Evolutionary conservation across 2,113 vertebrate genomes (phyloP).

Genomic region (Brevimyrus niger): DNA sequence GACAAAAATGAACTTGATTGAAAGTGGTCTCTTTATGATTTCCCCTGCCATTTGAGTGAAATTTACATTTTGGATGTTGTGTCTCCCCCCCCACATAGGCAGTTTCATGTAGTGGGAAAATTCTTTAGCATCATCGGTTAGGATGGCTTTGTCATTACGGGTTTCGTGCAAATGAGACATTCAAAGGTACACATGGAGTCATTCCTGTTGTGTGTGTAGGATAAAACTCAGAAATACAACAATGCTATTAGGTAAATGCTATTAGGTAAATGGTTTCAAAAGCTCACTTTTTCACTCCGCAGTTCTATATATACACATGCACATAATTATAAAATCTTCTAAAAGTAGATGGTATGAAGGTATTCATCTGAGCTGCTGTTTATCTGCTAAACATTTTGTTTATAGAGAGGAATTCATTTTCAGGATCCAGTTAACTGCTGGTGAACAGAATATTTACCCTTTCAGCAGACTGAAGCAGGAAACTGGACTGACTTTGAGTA

Average conservation of each 20-base stretch:
- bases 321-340: not conserved
- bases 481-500: not conserved
- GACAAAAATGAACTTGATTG: constrained; percentile 18
- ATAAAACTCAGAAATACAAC: not conserved
- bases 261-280: not conserved
- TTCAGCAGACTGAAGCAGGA: not conserved
- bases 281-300: not conserved
- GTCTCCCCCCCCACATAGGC: not conserved
- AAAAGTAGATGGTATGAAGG: not conserved
- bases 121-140: not conserved
- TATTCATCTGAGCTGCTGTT: not conserved
- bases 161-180: constrained; percentile 5
- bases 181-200: not conserved
- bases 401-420: not conserved
- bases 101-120: not conserved
- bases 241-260: not conserved
- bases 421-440: not conserved
- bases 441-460: not conserved
- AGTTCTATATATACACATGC: not conserved
- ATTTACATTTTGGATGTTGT: constrained; percentile 12
- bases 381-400: not conserved
- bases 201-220: not conserved
- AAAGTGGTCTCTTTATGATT: constrained; percentile 14
- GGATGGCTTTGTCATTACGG: not conserved
- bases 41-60: not conserved